Percentiles rank a stretch among this genome's conserved stretches.
Evolutionary conservation across 2,888 invertebrate species (phyloP).

Genomic region (Plusia festucae): DNA sequence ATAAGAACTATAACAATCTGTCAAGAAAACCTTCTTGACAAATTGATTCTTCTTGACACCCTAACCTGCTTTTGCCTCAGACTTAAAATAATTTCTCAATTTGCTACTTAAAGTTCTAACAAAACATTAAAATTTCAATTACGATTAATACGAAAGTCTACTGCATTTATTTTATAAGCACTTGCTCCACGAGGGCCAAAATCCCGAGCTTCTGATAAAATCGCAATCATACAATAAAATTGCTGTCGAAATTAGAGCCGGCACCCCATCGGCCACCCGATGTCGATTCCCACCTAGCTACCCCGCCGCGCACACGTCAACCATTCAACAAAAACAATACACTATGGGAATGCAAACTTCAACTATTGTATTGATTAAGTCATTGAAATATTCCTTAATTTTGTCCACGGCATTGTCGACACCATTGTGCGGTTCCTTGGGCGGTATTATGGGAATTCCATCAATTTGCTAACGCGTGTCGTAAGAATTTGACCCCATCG

Average conservation of each 20-base stretch:
- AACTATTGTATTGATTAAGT: conserved; percentile 88
- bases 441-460: conserved; percentile 86
- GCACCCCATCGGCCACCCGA: conserved; percentile 79
- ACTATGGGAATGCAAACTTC: conserved; percentile 84
- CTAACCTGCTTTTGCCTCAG: too few species aligned
- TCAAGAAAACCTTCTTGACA: too few species aligned
- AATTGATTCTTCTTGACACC: too few species aligned
- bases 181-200: conserved; percentile 70
- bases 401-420: conserved; percentile 73
- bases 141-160: conserved; percentile 51
- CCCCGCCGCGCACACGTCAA: conserved; percentile 73
- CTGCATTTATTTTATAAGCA: conserved; percentile 56
- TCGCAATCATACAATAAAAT: conserved; percentile 86
- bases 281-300: conserved; percentile 82
- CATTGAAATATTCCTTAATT: conserved; percentile 83
- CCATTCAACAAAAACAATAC: conserved; percentile 83
- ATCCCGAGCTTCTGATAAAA: conserved; percentile 86
- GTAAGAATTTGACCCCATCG: conserved; percentile 73
- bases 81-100: not conserved
- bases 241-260: conserved; percentile 74
- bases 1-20: too few species aligned
- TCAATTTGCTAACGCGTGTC: conserved; percentile 87
- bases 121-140: conserved; percentile 54
- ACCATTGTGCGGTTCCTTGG: conserved; percentile 79
- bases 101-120: conserved; percentile 53